phyloP scores from a whole-genome alignment of 2,888 invertebrate species.

The Sinotaia quadrata region DNA sequence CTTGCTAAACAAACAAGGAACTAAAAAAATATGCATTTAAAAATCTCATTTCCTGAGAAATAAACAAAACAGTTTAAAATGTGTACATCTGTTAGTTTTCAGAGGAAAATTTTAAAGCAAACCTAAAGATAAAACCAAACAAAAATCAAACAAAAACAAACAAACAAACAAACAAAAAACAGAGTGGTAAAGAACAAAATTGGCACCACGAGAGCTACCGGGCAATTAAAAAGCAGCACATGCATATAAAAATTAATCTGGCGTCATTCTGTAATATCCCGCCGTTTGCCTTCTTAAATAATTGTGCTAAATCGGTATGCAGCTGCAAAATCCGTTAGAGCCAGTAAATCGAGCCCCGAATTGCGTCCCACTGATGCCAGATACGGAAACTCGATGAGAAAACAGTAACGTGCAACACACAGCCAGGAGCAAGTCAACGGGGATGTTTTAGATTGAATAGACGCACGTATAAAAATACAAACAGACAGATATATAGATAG shows the following conservation, averaged over 20 bases:
- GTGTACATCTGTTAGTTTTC: too few relatives aligned
- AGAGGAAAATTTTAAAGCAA: too few relatives aligned
- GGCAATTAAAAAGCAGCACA: constrained; percentile 15
- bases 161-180: too few relatives aligned
- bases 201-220: background rate
- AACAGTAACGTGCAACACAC: too few relatives aligned
- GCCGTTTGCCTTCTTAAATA: background rate
- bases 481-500: background rate
- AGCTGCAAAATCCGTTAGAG: constrained; percentile 21
- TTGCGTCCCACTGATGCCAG: constrained; percentile 23
- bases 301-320: constrained; percentile 17
- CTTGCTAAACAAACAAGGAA: too few relatives aligned
- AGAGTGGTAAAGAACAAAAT: background rate
- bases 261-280: constrained; percentile 6
- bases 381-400: constrained; percentile 16
- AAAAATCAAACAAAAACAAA: too few relatives aligned
- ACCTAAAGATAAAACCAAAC: too few relatives aligned
- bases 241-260: constrained; percentile 18
- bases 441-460: background rate
- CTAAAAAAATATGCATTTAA: too few relatives aligned
- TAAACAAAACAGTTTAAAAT: too few relatives aligned
- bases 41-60: too few relatives aligned
- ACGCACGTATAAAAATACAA: background rate
- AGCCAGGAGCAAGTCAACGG: background rate
- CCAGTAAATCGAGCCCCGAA: constrained; percentile 9